Evolutionary conservation across 2,797 vertebrate genomes (phyloP).

Genomic region (Danio albolineatus): DNA sequence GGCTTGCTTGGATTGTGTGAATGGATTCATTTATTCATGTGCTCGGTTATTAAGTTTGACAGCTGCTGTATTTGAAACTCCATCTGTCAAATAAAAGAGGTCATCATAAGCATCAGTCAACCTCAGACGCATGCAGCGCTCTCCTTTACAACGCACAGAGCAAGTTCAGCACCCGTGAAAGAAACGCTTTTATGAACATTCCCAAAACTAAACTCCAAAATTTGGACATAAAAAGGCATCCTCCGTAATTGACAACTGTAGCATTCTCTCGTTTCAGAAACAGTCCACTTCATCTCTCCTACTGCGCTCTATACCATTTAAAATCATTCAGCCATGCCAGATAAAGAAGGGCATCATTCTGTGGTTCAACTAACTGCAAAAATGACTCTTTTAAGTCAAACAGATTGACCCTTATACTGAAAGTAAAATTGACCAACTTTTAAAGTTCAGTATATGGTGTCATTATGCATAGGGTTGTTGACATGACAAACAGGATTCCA

Average conservation of each 20-base stretch:
- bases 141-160: constrained; percentile 1
- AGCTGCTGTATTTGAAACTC: constrained; percentile 52
- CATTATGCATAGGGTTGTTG: no score
- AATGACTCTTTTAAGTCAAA: not conserved
- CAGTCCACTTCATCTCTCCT: constrained; percentile 33
- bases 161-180: constrained; percentile 16
- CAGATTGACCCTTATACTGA: not conserved
- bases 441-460: no score
- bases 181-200: constrained; percentile 7
- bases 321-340: constrained; percentile 42
- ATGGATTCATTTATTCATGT: constrained; percentile 36
- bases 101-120: constrained; percentile 50
- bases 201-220: constrained; percentile 19
- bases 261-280: constrained; percentile 42
- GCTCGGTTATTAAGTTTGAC: constrained; percentile 48
- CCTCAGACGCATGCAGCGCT: constrained; percentile 12
- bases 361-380: not conserved
- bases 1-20: constrained; percentile 31
- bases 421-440: not conserved
- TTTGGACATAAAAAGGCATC: constrained; percentile 44
- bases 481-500: no score
- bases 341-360: constrained; percentile 43
- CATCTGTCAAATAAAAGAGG: constrained; percentile 52
- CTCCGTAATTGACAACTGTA: constrained; percentile 40
- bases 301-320: constrained; percentile 45